Percentiles rank a stretch among this genome's conserved stretches.
Evolutionary conservation across 2,797 vertebrate species (phyloP).

Genomic region (Brachyrhaphis roseni): DNA sequence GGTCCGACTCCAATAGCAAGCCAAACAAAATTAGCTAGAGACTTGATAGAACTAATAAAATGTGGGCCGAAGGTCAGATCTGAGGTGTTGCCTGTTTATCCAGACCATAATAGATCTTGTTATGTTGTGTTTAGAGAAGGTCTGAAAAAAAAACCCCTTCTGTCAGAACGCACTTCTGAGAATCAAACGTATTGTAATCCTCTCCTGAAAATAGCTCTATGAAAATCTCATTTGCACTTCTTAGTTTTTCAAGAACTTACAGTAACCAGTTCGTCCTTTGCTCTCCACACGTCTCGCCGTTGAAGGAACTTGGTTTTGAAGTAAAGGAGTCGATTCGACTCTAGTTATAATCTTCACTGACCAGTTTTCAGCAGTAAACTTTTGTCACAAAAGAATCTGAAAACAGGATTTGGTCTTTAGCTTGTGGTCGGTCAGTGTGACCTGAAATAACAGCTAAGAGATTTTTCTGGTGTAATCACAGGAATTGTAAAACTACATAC

Average conservation of each 20-base stretch:
- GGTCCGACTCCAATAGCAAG: no score
- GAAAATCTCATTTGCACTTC: background rate
- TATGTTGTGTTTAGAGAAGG: background rate
- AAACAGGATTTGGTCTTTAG: background rate
- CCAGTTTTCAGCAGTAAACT: background rate
- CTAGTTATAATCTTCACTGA: background rate
- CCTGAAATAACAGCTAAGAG: background rate
- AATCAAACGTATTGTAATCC: background rate
- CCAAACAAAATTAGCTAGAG: background rate
- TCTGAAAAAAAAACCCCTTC: background rate
- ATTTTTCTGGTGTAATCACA: background rate
- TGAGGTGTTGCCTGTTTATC: background rate
- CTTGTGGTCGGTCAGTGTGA: background rate
- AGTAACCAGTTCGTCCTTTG: background rate
- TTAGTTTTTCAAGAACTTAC: background rate
- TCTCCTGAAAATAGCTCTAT: background rate
- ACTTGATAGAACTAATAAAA: background rate
- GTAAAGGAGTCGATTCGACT: background rate
- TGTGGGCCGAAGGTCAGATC: background rate
- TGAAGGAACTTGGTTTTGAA: background rate
- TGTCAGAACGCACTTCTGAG: background rate
- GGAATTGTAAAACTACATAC: background rate
- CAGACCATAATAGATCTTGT: background rate
- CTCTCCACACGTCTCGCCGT: background rate
- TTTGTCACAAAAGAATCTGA: background rate